Conservation (phyloP, 2,888 invertebrate species). For the Dasypogon diadema region DNA sequence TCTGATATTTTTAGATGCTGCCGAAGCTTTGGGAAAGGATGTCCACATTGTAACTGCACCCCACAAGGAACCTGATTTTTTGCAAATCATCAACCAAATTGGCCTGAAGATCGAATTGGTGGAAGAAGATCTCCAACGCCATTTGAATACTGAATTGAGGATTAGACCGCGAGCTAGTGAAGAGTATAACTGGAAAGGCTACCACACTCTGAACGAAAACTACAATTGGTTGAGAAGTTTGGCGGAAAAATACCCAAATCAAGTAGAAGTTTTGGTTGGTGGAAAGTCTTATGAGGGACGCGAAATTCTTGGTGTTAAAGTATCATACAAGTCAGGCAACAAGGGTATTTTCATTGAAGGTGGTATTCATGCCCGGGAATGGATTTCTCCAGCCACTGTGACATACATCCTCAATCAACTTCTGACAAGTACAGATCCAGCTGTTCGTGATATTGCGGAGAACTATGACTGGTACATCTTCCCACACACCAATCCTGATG, state of each 20-base stretch:
- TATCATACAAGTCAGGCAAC: slow-evolving; percentile 68
- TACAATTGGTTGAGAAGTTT: slow-evolving; percentile 72
- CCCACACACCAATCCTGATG: slow-evolving; percentile 82
- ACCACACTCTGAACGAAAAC: slow-evolving; percentile 68
- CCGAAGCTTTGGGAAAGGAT: not conserved
- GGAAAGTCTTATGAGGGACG: slow-evolving; percentile 71
- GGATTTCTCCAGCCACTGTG: slow-evolving; percentile 76
- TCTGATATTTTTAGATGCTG: slow-evolving; percentile 46
- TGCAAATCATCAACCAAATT: slow-evolving; percentile 21
- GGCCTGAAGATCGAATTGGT: slow-evolving; percentile 15
- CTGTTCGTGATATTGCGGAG: slow-evolving; percentile 70
- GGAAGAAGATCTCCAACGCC: slow-evolving; percentile 46
- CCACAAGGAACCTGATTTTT: slow-evolving; percentile 51
- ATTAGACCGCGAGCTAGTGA: not conserved
- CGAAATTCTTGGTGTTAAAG: slow-evolving; percentile 65
- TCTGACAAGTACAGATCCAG: slow-evolving; percentile 71
- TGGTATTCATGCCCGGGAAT: slow-evolving; percentile 82
- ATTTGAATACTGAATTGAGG: slow-evolving; percentile 28
- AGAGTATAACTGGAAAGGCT: slow-evolving; percentile 63
- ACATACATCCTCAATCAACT: slow-evolving; percentile 75
- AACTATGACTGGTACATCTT: slow-evolving; percentile 80
- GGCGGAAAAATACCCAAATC: slow-evolving; percentile 68
- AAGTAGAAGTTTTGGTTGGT: slow-evolving; percentile 70
- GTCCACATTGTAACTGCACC: slow-evolving; percentile 49
- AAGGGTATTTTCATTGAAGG: slow-evolving; percentile 74